Evolutionary conservation across 1,140 invertebrate species (phyloP), one percentile per base, ranked within the genome.

Genomic region (Melanaphis sacchari): DNA sequence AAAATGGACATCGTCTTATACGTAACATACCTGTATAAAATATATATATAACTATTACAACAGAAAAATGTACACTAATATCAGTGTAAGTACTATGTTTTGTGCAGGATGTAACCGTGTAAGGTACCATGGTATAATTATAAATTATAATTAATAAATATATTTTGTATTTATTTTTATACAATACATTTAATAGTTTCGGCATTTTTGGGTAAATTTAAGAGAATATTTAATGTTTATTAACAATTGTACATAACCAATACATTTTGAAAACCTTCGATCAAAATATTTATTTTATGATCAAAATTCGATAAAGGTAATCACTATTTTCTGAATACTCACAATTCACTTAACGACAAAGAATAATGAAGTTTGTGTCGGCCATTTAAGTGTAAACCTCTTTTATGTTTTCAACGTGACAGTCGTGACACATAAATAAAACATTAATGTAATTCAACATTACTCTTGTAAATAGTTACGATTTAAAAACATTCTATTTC

Each of bases 321-420:
- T 66, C 31, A n/a, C 59, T 76, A 76, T 85, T 85, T 31, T n/a
- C 15, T 26, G 41, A 85, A 43, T 85, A 84, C 15, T 82, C 11
- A n/a, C 26, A 31, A 31, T 85, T 31, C 2, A 31, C 5, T 43
- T 15, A 85, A 26, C 18, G 15, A 85, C 15, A 85, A n/a, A 85
- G 26, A 43, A 43, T 41, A 87, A 87, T 49, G 21, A 31, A 54
- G 22, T 26, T 89, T 54, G 49, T 26, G 88, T 38, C 88, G 46
- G 46, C 49, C 2, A 31, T 8, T 54, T 21, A 24, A 38, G 49
- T 76, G 49, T 38, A 38, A 54, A 89, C 22, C 24, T 43, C 21
- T 89, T 89, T 36, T 89, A 88, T 87, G 21, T 89, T 89, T 54
- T 38, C 36, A 89, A 89, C 8, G 88, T 24, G 46, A 24, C 24